Evolutionary conservation across 2,888 invertebrate genomes (phyloP), one percentile per base, ranked within the genome.

Genomic region (Cryptus viduatorius): DNA sequence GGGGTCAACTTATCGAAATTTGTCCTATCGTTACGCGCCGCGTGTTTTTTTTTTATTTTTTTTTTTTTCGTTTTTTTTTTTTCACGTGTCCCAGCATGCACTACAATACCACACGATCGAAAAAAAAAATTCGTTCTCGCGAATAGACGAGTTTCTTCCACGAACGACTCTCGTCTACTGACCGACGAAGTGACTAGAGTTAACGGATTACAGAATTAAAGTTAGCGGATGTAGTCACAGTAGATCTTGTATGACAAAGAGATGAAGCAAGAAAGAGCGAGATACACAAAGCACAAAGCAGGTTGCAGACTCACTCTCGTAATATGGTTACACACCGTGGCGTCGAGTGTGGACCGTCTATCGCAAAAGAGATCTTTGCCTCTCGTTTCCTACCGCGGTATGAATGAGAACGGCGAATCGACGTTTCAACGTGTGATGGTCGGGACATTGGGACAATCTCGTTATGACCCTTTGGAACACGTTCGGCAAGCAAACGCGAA

Each of bases 151-250:
- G 61, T 50, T 24, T 19, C 12, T 42, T 67, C 79, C 65, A 50
- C 65, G 65, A 67, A 67, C 72, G 82, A 85, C 82, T 86, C 83
- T 86, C 87, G 78, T 83, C 84, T 67, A 79, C 85, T 61, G 85
- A 88, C 86, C 87, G 88, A 87, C 87, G 86, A 86, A 86, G 84
- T 88, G 88, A 86, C 87, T 37, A 87, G 82, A 86, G 87, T 86
- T 87, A 86, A 84, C 87, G 87, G 86, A 86, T 79, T 71, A 67
- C 71, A 44, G 79, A 82, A 79, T 85, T 79, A 61, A 79, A 77
- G 82, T 71, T 82, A 71, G 71, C 79, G 84, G 82, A 82, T 82
- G 84, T 67, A 76, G 67, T 72, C 56, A 67, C 72, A 77, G 65
- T 56, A 37, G 76, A 82, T 76, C 82, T 50, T 42, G 75, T 72